Percentiles rank a stretch among this genome's conserved stretches.
Evolutionary conservation across 2,113 vertebrate genomes (phyloP).

Genomic region (Platichthys stellatus): DNA sequence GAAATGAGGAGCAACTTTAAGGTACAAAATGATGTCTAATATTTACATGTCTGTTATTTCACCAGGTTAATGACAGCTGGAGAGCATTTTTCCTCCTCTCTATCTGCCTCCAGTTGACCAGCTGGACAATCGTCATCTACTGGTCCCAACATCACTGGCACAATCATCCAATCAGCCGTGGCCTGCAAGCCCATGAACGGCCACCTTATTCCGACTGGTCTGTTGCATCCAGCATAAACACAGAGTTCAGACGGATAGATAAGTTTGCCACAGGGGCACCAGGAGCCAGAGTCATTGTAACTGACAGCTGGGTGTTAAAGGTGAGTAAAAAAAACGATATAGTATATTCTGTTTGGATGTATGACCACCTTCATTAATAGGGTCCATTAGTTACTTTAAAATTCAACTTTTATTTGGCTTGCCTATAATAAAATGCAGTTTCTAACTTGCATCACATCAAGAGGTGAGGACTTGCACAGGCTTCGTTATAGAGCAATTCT

Average conservation of each 20-base stretch:
- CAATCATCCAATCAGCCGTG: constrained; percentile 86
- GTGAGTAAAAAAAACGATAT: constrained; percentile 23
- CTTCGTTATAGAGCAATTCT: too few species aligned
- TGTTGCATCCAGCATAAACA: constrained; percentile 89
- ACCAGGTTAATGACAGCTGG: constrained; percentile 83
- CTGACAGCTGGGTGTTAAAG: constrained; percentile 91
- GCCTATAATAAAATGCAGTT: too few species aligned
- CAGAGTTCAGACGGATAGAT: constrained; percentile 91
- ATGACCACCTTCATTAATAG: neutral
- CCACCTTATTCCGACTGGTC: constrained; percentile 84
- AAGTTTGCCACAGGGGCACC: constrained; percentile 91
- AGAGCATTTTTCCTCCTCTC: constrained; percentile 82
- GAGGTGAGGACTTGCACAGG: too few species aligned
- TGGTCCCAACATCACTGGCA: constrained; percentile 88
- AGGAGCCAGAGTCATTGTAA: constrained; percentile 90
- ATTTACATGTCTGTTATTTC: constrained; percentile 24
- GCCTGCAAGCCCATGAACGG: constrained; percentile 79
- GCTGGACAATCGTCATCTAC: constrained; percentile 81
- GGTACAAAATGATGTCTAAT: neutral
- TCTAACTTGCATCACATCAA: too few species aligned
- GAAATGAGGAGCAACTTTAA: neutral
- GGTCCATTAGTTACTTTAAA: neutral
- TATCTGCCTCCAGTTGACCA: constrained; percentile 76
- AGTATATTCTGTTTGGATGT: neutral
- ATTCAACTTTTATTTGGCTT: neutral